A percentile compares a stretch with the other conserved stretches of the same genome.
Conservation (phyloP, 2,888 invertebrate species). For the Malacosoma neustria region DNA sequence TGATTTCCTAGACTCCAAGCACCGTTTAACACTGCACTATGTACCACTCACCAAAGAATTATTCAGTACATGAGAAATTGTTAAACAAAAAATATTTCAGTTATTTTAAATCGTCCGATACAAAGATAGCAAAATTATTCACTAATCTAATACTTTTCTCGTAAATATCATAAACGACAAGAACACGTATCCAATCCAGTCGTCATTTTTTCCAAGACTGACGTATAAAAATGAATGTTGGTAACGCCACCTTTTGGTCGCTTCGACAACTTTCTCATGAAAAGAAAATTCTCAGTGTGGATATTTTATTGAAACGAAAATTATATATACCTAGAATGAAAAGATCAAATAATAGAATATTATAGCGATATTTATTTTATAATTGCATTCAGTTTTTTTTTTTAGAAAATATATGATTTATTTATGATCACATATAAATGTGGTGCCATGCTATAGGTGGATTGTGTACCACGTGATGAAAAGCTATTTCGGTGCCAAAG, state of each 20-base stretch:
- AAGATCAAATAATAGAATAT: too few relatives aligned
- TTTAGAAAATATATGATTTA: slow-evolving; percentile 10
- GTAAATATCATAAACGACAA: slow-evolving; percentile 74
- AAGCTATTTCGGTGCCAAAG: slow-evolving; percentile 65
- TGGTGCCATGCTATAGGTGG: slow-evolving; percentile 69
- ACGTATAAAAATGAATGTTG: slow-evolving; percentile 42
- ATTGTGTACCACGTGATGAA: slow-evolving; percentile 63
- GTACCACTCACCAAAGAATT: slow-evolving; percentile 56
- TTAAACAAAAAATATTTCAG: slow-evolving; percentile 44
- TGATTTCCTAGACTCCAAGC: slow-evolving; percentile 47
- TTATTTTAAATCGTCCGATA: slow-evolving; percentile 38
- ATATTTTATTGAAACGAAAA: background rate
- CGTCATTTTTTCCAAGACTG: slow-evolving; percentile 73
- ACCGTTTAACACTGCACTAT: slow-evolving; percentile 45
- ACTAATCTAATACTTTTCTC: slow-evolving; percentile 63
- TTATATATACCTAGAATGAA: too few relatives aligned
- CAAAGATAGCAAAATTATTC: slow-evolving; percentile 42
- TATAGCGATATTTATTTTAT: too few relatives aligned
- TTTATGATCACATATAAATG: slow-evolving; percentile 53
- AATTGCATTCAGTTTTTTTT: slow-evolving; percentile 4
- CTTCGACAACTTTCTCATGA: background rate
- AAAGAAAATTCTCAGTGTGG: background rate
- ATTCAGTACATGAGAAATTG: slow-evolving; percentile 60
- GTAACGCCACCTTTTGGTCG: slow-evolving; percentile 48
- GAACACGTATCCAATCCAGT: slow-evolving; percentile 72